These are phyloP conservation scores for Adelognathus sp. DNA, from an alignment of 2,888 invertebrate species.

Conservation along the genomic window DNA sequence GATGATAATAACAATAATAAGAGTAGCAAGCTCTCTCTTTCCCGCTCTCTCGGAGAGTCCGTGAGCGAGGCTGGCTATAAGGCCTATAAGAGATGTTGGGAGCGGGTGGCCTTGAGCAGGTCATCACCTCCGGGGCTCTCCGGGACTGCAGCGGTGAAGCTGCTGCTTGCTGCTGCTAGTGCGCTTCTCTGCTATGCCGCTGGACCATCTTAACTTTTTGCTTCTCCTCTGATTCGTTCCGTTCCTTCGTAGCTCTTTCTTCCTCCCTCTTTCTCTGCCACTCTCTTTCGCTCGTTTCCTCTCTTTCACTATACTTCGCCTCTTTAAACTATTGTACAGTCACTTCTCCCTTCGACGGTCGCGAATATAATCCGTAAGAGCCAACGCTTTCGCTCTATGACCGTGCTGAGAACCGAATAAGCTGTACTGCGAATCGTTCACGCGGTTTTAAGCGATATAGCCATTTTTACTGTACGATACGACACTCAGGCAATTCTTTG, in stretches of 20 bases:
- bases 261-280: no score
- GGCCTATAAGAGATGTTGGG: slow-evolving; percentile 73
- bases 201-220: slow-evolving; percentile 77
- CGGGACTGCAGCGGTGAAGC: slow-evolving; percentile 63
- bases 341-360: slow-evolving; percentile 61
- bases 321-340: slow-evolving; percentile 52
- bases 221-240: slow-evolving; percentile 57
- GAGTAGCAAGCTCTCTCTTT: slow-evolving; percentile 23
- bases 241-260: slow-evolving; percentile 43
- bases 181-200: slow-evolving; percentile 56
- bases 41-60: no score
- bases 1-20: slow-evolving; percentile 44
- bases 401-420: slow-evolving; percentile 1
- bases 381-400: slow-evolving; percentile 22
- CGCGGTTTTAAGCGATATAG: no score
- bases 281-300: slow-evolving; percentile 51
- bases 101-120: slow-evolving; percentile 81
- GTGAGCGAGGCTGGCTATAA: slow-evolving; percentile 66
- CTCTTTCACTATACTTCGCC: slow-evolving; percentile 54
- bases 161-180: slow-evolving; percentile 49
- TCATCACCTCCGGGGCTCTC: slow-evolving; percentile 78
- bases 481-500: no score
- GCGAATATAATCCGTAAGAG: slow-evolving; percentile 67
- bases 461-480: no score
- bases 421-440: background rate